Conservation (phyloP, 2,797 vertebrate species). For the Gorsachius magnificus region DNA sequence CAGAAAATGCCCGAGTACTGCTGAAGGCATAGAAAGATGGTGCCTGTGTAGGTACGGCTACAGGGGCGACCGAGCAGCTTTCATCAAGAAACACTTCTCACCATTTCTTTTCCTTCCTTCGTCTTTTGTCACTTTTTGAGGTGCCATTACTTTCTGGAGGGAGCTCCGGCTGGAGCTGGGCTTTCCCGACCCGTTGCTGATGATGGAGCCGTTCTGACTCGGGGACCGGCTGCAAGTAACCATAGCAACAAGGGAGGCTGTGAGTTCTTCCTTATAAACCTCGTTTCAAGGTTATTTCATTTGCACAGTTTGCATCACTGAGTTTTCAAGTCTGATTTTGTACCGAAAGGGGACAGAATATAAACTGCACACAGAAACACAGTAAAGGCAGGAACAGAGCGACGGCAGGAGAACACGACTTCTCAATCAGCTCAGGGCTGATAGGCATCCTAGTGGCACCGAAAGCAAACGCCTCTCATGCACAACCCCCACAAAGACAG, state of each 20-base stretch:
- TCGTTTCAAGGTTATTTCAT: constrained; percentile 80
- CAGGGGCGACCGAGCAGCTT: neutral
- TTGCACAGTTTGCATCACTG: constrained; percentile 47
- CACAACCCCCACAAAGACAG: neutral
- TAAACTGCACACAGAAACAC: neutral
- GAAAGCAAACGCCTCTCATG: neutral
- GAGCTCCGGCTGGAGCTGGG: constrained; percentile 86
- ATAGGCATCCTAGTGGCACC: neutral
- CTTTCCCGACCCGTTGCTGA: constrained; percentile 95
- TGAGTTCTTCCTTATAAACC: constrained; percentile 78
- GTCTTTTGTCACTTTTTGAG: constrained; percentile 91
- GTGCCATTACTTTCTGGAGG: constrained; percentile 90
- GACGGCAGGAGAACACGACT: neutral
- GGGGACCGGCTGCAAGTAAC: constrained; percentile 94
- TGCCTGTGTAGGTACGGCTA: neutral
- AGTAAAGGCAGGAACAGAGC: neutral
- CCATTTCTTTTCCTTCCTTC: constrained; percentile 88
- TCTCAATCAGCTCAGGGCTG: neutral
- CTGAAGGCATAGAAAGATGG: neutral
- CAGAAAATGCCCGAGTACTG: neutral
- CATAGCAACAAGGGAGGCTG: constrained; percentile 93
- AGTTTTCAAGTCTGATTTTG: constrained; percentile 35
- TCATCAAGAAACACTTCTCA: constrained; percentile 73
- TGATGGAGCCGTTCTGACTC: constrained; percentile 94
- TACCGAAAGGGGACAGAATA: neutral